phyloP scores from a whole-genome alignment of 2,888 invertebrate species.

The Drosophila kuntzei region DNA sequence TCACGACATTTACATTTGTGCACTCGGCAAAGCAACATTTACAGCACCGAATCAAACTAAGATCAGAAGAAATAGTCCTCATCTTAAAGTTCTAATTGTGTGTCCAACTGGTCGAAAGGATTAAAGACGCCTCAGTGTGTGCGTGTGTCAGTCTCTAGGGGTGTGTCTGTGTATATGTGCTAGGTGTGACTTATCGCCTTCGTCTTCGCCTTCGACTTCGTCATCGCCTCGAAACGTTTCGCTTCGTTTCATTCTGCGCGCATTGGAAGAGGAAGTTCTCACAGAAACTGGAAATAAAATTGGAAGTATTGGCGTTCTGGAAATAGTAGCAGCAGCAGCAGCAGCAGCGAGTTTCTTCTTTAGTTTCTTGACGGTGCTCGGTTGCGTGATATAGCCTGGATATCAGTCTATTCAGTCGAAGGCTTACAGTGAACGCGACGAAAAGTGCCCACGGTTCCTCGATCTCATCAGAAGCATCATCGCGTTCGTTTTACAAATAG shows the following conservation, averaged over 20 bases:
- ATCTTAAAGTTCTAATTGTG: conserved; percentile 44
- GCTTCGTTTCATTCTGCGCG: conserved; percentile 52
- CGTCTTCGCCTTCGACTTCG: conserved; percentile 15
- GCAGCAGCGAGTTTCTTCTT: conserved; percentile 42
- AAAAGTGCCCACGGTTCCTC: conserved; percentile 69
- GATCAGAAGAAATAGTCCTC: conserved; percentile 8
- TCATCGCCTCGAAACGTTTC: conserved; percentile 28
- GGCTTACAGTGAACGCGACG: conserved; percentile 80
- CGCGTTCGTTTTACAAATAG: conserved; percentile 49
- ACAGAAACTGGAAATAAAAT: conserved; percentile 54
- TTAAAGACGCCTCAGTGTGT: conserved; percentile 49
- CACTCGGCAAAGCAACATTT: conserved; percentile 83
- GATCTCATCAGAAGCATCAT: conserved; percentile 42
- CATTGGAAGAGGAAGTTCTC: conserved; percentile 75
- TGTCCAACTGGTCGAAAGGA: conserved; percentile 64
- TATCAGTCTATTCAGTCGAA: conserved; percentile 74
- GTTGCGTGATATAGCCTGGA: conserved; percentile 67
- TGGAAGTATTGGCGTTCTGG: conserved; percentile 57
- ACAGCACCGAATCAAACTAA: conserved; percentile 16
- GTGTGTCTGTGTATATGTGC: conserved; percentile 17
- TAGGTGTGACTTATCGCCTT: conserved; percentile 49
- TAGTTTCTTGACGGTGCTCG: conserved; percentile 73
- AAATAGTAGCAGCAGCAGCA: conserved; percentile 33
- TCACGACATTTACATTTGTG: conserved; percentile 83
- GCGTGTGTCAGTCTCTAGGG: conserved; percentile 18